phyloP scores from a whole-genome alignment of 2,797 vertebrate genomes.

The Coccyzus lansbergi region DNA sequence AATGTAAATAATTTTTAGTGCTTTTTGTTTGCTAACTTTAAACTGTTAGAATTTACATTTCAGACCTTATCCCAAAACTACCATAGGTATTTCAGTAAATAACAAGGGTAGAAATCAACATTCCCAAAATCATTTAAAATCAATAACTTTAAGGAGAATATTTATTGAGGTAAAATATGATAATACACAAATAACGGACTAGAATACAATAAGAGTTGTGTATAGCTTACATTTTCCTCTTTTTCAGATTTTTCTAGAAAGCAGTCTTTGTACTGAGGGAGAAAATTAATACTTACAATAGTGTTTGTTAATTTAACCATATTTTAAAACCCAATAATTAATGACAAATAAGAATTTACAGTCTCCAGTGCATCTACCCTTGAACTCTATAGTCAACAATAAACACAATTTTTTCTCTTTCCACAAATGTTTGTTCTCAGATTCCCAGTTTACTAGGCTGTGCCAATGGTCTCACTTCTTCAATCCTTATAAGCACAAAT shows the following conservation, averaged over 20 bases:
- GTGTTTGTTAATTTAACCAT: constrained; percentile 60
- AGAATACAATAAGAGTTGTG: not conserved
- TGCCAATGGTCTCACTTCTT: not conserved
- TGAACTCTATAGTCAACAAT: constrained; percentile 59
- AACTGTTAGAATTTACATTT: not conserved
- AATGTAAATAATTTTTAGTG: not conserved
- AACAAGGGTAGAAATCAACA: not conserved
- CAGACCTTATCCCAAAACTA: not conserved
- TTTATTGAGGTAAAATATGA: not conserved
- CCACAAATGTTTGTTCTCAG: constrained; percentile 16
- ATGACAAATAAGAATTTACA: constrained; percentile 66
- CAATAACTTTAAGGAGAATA: not conserved
- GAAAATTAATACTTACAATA: constrained; percentile 64
- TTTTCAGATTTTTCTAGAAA: not conserved
- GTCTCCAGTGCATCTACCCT: constrained; percentile 40
- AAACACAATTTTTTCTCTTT: constrained; percentile 53
- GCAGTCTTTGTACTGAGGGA: constrained; percentile 47
- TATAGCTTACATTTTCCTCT: not conserved
- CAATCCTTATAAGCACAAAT: constrained; percentile 1
- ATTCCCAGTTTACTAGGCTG: constrained; percentile 26
- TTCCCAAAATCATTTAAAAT: not conserved
- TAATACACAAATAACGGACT: not conserved
- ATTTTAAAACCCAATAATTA: constrained; percentile 63
- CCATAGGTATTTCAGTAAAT: not conserved
- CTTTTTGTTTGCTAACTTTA: not conserved